Evolutionary conservation across 2,797 vertebrate species (phyloP).

Genomic region (Silurus lanzhouensis): DNA sequence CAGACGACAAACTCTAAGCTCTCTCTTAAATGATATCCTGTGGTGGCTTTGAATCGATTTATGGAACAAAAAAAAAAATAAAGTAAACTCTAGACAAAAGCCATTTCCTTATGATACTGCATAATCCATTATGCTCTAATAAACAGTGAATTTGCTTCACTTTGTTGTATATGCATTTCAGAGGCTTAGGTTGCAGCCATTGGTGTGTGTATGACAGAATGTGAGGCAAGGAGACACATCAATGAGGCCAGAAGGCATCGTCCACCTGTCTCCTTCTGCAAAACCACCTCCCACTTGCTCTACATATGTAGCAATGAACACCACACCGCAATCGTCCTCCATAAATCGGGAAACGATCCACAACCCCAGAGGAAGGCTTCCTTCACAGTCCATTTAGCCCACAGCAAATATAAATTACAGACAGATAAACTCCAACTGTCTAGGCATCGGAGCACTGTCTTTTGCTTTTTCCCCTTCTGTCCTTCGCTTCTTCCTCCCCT

Average conservation of each 20-base stretch:
- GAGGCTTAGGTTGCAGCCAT: constrained; percentile 50
- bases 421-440: constrained; percentile 59
- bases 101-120: constrained; percentile 17
- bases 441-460: constrained; percentile 23
- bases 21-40: constrained; percentile 42
- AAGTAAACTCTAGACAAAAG: constrained; percentile 27
- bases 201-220: constrained; percentile 62
- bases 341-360: constrained; percentile 69
- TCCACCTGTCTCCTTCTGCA: constrained; percentile 60
- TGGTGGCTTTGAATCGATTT: constrained; percentile 45
- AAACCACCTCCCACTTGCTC: constrained; percentile 43
- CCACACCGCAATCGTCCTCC: constrained; percentile 59
- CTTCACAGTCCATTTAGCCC: constrained; percentile 73
- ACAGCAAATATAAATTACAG: constrained; percentile 69
- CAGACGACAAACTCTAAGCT: constrained; percentile 31
- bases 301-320: constrained; percentile 33
- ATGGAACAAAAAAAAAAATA: constrained; percentile 14
- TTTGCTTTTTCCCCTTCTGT: constrained; percentile 4
- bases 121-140: constrained; percentile 52
- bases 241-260: constrained; percentile 58
- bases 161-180: constrained; percentile 57
- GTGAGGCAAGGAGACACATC: constrained; percentile 63
- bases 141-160: constrained; percentile 30
- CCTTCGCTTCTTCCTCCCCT: constrained; percentile 16
- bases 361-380: constrained; percentile 63